Percentiles rank a stretch among this genome's conserved stretches.
Conservation (phyloP, 2,797 vertebrate species). For the Dallia pectoralis region DNA sequence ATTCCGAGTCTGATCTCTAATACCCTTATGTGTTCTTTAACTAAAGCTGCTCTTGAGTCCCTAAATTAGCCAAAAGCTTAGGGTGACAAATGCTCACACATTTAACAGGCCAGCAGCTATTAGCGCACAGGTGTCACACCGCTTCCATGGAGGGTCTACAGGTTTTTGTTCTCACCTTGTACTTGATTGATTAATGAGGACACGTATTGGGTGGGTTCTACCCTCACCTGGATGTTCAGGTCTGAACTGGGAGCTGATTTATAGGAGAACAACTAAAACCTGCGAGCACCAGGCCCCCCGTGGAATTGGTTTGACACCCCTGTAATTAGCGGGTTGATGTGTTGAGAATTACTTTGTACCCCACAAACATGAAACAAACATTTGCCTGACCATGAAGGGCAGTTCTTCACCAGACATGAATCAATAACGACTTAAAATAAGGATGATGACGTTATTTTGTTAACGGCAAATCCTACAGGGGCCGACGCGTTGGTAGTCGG, state of each 20-base stretch:
- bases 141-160: no score
- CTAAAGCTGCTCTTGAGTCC: neutral
- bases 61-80: neutral
- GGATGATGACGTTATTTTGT: slow-evolving; percentile 50
- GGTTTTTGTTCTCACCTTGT: no score
- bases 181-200: no score
- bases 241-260: no score
- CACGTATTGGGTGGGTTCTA: no score
- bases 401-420: neutral
- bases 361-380: slow-evolving; percentile 5
- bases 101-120: neutral
- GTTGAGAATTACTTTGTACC: neutral
- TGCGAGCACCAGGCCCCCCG: no score
- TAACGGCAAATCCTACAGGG: slow-evolving; percentile 72
- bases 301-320: no score
- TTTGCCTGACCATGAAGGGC: neutral
- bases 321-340: no score
- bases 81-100: neutral
- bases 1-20: neutral
- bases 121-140: neutral
- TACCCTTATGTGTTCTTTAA: neutral
- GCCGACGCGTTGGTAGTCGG: slow-evolving; percentile 75
- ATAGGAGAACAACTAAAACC: no score
- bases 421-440: neutral
- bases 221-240: no score